Conservation (phyloP, 1,140 invertebrate genomes). For the Thaumatotibia leucotreta region DNA sequence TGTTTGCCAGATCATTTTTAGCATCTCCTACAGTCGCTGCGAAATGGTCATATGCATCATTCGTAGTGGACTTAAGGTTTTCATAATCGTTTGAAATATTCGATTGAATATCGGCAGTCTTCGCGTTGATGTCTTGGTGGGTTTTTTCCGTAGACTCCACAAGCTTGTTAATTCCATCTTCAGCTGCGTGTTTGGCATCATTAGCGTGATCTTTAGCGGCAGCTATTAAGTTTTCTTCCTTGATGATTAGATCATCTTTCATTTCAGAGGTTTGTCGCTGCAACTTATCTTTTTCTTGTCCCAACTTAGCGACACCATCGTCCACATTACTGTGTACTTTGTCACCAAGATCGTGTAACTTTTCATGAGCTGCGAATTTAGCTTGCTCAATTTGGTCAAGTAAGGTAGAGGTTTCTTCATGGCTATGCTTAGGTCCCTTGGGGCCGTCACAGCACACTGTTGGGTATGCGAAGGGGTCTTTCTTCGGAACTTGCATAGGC, state of each 20-base stretch:
- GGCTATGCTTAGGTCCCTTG: conserved; percentile 55
- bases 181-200: conserved; percentile 29
- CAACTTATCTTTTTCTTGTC: conserved; percentile 52
- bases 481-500: conserved; percentile 34
- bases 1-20: conserved; percentile 41
- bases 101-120: conserved; percentile 32
- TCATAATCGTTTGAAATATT: conserved; percentile 39
- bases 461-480: conserved; percentile 58
- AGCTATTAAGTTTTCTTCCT: conserved; percentile 39
- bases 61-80: conserved; percentile 38
- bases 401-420: conserved; percentile 65
- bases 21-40: conserved; percentile 29
- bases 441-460: conserved; percentile 57
- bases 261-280: conserved; percentile 42
- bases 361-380: conserved; percentile 56
- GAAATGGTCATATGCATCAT: conserved; percentile 37
- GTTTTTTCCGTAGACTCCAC: conserved; percentile 32
- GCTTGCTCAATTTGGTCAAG: conserved; percentile 60
- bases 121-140: conserved; percentile 34
- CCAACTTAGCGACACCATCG: conserved; percentile 43
- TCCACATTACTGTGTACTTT: conserved; percentile 39
- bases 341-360: conserved; percentile 41
- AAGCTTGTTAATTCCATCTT: conserved; percentile 35
- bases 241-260: conserved; percentile 44
- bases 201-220: conserved; percentile 32